Evolutionary conservation across 2,888 invertebrate species (phyloP).

Genomic region (Liposcelis brunnea): DNA sequence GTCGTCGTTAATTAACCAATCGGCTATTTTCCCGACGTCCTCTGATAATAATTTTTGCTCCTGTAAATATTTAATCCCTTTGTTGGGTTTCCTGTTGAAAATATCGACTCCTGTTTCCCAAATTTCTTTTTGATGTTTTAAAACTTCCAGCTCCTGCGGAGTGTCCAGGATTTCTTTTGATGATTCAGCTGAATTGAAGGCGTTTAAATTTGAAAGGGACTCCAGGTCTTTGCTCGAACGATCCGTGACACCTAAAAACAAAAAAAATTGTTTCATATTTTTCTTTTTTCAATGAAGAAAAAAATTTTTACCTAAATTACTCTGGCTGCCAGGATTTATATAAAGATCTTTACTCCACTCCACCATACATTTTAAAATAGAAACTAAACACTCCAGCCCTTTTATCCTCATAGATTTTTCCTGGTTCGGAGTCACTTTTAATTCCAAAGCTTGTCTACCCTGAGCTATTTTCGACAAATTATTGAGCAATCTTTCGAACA

Average conservation of each 20-base stretch:
- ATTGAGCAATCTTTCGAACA: conserved; percentile 89
- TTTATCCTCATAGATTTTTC: conserved; percentile 91
- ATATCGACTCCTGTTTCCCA: conserved; percentile 96
- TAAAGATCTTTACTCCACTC: conserved; percentile 98
- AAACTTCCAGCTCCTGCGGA: conserved; percentile 88
- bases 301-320: conserved; percentile 54
- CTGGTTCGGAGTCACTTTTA: conserved; percentile 87
- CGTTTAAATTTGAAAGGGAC: conserved; percentile 29
- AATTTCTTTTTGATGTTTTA: conserved; percentile 98
- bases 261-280: too few species aligned
- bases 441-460: conserved; percentile 78
- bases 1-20: conserved; percentile 88
- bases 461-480: conserved; percentile 97
- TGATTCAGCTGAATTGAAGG: conserved; percentile 53
- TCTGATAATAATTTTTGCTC: conserved; percentile 76
- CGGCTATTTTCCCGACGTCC: conserved; percentile 73
- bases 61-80: conserved; percentile 84
- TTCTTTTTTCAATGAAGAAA: too few species aligned
- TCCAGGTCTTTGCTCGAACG: conserved; percentile 12
- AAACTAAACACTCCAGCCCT: conserved; percentile 91
- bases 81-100: conserved; percentile 91
- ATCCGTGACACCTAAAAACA: conserved; percentile 11
- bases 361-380: conserved; percentile 97
- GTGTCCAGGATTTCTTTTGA: conserved; percentile 64
- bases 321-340: conserved; percentile 79